Evolutionary conservation across 1,140 invertebrate genomes (phyloP), one percentile per base, ranked within the genome.

Genomic region (Nixonia krombeini): DNA sequence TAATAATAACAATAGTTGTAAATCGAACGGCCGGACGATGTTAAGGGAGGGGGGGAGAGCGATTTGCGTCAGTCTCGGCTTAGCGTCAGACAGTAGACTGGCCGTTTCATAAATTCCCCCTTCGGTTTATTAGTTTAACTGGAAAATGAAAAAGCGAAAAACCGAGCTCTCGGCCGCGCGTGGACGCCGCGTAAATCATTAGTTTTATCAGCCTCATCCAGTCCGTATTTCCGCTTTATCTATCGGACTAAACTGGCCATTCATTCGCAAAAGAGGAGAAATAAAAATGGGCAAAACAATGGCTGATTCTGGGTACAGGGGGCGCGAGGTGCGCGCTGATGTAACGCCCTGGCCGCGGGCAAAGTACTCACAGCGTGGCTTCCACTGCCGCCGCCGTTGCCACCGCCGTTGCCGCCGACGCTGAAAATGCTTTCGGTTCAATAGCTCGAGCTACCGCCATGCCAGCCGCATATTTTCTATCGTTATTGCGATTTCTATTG

Each of bases 131-230:
- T 78, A 78, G 55, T 71, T 61, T 56, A 51, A 41, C 42, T 23
- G 37, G 44, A 9, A 59, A 65, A 72, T 75, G 58, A 69, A 70
- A 77, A 77, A 62, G 64, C 50, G 61, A 44, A 45, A 53, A 51
- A 63, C 35, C 49, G 21, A 35, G 49, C 38, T 58, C 40, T 21
- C 50, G n/a, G n/a, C n/a, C n/a, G n/a, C n/a, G n/a, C n/a, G 23
- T 10, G 15, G 25, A 26, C 53, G 55, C 62, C 57, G 40, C 68
- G 74, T 81, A 83, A 82, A 81, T 83, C 79, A 81, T 81, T 79
- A 80, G 78, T 74, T 82, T 83, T 83, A 81, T 81, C 80, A 77
- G 76, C 61, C 73, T 81, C 75, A 82, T 80, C 72, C 77, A 78
- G 70, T 79, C 61, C 70, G 71, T 73, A 74, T 75, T 76, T 75